A percentile compares a stretch with the other conserved stretches of the same genome.
Evolutionary conservation across 2,797 vertebrate genomes (phyloP).

Genomic region (Otus scops): DNA sequence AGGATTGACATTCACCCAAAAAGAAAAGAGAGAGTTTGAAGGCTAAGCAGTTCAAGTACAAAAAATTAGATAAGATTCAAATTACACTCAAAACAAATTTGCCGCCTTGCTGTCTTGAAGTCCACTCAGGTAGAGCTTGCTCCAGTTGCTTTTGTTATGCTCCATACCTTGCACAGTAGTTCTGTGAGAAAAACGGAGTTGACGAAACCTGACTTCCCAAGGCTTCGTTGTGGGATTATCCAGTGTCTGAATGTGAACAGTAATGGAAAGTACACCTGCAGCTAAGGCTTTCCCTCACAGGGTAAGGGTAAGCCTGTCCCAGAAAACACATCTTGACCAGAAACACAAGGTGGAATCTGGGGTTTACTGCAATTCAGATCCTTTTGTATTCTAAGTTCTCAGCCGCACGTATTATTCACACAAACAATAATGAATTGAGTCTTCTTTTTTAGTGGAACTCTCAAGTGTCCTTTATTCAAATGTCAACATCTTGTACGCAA

Average conservation of each 20-base stretch:
- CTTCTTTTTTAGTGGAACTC: slow-evolving; percentile 14
- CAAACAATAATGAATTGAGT: background rate
- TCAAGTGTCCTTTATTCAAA: slow-evolving; percentile 64
- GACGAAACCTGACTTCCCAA: background rate
- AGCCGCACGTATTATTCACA: background rate
- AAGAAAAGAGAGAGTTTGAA: background rate
- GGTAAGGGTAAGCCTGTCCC: background rate
- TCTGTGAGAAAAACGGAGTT: background rate
- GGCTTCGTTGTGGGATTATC: background rate
- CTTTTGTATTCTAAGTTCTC: background rate
- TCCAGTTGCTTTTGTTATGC: background rate
- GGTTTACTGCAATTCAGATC: background rate
- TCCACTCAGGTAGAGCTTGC: background rate
- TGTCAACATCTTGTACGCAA: slow-evolving; percentile 65
- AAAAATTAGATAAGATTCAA: background rate
- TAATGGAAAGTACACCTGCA: background rate
- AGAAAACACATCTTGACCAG: background rate
- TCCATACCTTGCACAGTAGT: background rate
- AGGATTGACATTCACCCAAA: background rate
- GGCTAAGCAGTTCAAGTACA: background rate
- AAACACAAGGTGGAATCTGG: background rate
- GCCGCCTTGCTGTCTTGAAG: background rate
- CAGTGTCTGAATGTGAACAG: background rate
- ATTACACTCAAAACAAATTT: background rate
- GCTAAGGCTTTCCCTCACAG: background rate